Conservation (phyloP, 2,113 vertebrate genomes). For the Grus americana region DNA sequence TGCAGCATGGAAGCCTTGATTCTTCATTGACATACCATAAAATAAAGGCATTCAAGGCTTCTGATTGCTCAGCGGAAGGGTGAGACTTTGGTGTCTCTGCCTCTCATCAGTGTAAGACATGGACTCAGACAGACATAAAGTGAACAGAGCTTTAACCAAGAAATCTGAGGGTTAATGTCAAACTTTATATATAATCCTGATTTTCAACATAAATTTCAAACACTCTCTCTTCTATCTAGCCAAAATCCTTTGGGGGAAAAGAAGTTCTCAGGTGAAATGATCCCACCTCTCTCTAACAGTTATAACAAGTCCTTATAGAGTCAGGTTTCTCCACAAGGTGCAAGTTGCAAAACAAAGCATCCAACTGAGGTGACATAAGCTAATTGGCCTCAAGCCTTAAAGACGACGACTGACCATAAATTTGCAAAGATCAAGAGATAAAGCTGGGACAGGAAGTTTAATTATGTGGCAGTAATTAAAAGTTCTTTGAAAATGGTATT, state of each 20-base stretch:
- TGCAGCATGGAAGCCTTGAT: not conserved
- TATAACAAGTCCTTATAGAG: not conserved
- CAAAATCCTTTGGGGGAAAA: not conserved
- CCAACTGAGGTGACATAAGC: not conserved
- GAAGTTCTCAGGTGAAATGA: not conserved
- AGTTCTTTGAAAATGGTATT: not conserved
- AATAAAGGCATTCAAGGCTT: not conserved
- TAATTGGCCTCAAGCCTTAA: not conserved
- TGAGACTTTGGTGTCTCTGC: not conserved
- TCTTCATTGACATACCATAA: not conserved
- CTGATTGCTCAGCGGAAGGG: not conserved
- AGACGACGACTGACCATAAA: not conserved
- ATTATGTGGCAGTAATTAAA: not conserved
- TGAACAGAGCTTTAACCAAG: not conserved
- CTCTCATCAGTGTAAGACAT: not conserved
- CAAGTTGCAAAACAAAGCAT: not conserved
- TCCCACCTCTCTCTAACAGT: not conserved
- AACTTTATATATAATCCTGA: not conserved
- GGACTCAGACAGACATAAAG: not conserved
- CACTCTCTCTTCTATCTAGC: fast-evolving
- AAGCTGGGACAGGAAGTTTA: not conserved
- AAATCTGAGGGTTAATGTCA: not conserved
- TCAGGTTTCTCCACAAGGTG: not conserved
- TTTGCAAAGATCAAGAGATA: constrained; percentile 18
- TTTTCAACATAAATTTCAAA: not conserved